Base-by-base conservation (phyloP, 37 sponge, comb jelly and placozoan genomes). In the Spongilla lacustris region DNA sequence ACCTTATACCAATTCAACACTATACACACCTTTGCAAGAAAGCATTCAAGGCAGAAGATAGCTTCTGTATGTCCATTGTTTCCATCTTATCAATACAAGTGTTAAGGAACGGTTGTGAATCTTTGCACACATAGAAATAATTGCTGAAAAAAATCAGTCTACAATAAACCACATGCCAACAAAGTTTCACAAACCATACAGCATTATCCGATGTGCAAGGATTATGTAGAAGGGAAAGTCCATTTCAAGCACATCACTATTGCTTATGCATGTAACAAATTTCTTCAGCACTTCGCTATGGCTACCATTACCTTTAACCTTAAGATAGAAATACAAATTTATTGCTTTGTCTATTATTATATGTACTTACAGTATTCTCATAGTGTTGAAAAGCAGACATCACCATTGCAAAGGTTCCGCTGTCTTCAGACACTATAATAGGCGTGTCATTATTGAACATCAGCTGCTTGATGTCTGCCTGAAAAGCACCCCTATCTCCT, bases 161-260 rank as follows among this genome's bases (percentile, higher is more conserved):
- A 2, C 28, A 79, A 2, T 25, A n/a, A 8, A 31, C n/a, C n/a
- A n/a, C 67, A n/a, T 22, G 48, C 1, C 10, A 28, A 36, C 68
- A 50, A 22, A n/a, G 10, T 46, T 84, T 41, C 21, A 22, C 0
- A 81, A n/a, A n/a, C n/a, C 75, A 66, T 75, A 89, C 90, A 41
- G 66, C 22, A 80, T 73, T 41, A 89, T 66, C 22, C 85, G 36
- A 41, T 85, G 79, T 69, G 74, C 75, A 14, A 90, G 77, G 27
- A 91, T 4, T 1, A 91, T 35, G 69, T 86, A 86, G 87, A 91
- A 86, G 50, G 91, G 91, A 49, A 82, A 77, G 37, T 91, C 91
- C 11, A 1, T 49, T 8, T n/a, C 25, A 71, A 91, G 82, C 28
- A 69, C 22, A 0, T 66, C 12, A 12, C 33, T 41, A 14, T 6